Base-by-base conservation (phyloP, 2,113 vertebrate genomes). In the Urocitellus parryii region DNA sequence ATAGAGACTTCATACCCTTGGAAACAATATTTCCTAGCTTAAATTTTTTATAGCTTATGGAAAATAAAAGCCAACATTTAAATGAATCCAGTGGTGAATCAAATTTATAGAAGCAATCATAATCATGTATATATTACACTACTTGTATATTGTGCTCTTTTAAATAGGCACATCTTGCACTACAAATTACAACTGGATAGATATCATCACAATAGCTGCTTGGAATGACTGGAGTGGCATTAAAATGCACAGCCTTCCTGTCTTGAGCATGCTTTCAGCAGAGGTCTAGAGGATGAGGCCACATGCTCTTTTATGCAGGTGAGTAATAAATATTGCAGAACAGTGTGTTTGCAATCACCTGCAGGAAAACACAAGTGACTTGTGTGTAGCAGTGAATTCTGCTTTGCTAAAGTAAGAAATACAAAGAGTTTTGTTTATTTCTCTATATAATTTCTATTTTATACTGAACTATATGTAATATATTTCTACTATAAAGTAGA, bases 1-100 rank as follows among this genome's bases (percentile, higher is more conserved):
- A 81, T 8, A 87, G 20, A 89, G 34, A 83, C 27, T 96, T 96
- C 51, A 94, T 2, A 96, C 8, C 29, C 61, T 96, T 88, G 2
- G 17, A 87, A 94, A 82, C 4, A 93, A 83, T 39, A 94, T 77
- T 92, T 91, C 11, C 37, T 73, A 39, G 12, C 92, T 95, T 96
- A 94, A 96, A 94, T 63, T 96, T 90, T 96, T 96, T 86, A 95
- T 89, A 94, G 32, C 73, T 88, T 81, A 81, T 32, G 91, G 58
- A 90, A 95, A 96, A 90, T 85, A 67, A 37, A 90, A 88, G 7
- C 56, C 87, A 95, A 96, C 11, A 84, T 95, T 97, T 96, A 91
- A 82, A 95, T 83, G 45, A 81, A 67, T 90, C 29, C 53, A 65
- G 9, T 72, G 8, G 51, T 51, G 18, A 53, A 93, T 91, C 61